phyloP scores from a whole-genome alignment of 2,797 vertebrate genomes.

The Cephalopachus bancanus region DNA sequence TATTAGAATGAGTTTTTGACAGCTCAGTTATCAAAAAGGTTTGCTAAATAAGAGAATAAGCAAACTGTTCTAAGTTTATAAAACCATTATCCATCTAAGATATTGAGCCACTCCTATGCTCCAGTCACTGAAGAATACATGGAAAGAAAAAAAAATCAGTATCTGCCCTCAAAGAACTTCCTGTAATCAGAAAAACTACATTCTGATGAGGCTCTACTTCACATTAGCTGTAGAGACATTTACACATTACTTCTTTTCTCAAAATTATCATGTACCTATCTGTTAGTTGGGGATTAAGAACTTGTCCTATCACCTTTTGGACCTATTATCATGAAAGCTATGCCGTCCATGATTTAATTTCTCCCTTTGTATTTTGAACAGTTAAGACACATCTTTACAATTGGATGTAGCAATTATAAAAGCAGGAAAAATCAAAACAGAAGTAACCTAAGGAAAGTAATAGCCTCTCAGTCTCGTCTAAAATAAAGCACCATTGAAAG shows the following conservation, averaged over 20 bases:
- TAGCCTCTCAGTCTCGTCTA: not conserved
- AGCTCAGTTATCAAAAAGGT: not conserved
- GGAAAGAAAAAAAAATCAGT: not conserved
- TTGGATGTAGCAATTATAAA: not conserved
- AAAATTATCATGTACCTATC: not conserved
- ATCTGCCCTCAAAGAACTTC: not conserved
- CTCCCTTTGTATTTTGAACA: not conserved
- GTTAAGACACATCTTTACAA: not conserved
- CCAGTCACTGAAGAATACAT: not conserved
- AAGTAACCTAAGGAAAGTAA: not conserved
- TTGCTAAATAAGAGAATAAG: not conserved
- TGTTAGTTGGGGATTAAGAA: not conserved
- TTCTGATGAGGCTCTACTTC: not conserved
- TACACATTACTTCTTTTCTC: not conserved
- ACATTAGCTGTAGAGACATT: not conserved
- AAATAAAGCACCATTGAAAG: not conserved
- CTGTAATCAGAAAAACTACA: not conserved
- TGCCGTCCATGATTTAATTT: not conserved
- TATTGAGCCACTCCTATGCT: not conserved
- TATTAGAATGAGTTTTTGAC: not conserved
- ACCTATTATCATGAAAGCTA: not conserved
- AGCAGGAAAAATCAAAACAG: conserved; percentile 38
- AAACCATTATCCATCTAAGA: not conserved
- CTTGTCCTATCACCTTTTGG: not conserved
- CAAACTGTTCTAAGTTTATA: not conserved